These are phyloP conservation scores for Sycophaga agraensis DNA, from an alignment of 1,140 invertebrate species.

Conservation along the genomic window DNA sequence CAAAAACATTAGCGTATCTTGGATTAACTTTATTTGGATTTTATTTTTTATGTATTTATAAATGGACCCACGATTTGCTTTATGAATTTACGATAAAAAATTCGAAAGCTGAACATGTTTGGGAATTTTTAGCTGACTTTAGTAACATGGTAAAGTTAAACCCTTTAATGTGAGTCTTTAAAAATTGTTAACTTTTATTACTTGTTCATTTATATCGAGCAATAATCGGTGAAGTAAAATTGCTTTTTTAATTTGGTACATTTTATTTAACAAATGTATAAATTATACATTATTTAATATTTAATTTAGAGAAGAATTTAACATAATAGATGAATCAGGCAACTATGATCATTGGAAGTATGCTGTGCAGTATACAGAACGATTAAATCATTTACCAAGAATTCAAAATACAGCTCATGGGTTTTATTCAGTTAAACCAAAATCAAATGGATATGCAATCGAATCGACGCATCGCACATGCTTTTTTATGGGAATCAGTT, in stretches of 20 bases:
- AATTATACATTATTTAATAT: neutral
- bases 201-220: too few species aligned
- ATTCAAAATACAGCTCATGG: constrained; percentile 62
- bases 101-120: constrained; percentile 62
- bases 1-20: constrained; percentile 35
- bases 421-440: constrained; percentile 62
- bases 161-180: constrained; percentile 68
- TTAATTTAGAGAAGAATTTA: constrained; percentile 61
- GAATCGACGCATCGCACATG: constrained; percentile 67
- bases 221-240: neutral
- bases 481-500: constrained; percentile 61
- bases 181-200: neutral
- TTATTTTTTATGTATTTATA: constrained; percentile 43
- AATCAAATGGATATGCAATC: constrained; percentile 56
- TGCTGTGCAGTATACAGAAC: constrained; percentile 66
- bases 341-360: constrained; percentile 72
- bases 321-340: constrained; percentile 64
- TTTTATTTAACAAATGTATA: constrained; percentile 4
- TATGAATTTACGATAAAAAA: constrained; percentile 56
- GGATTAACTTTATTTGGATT: constrained; percentile 11
- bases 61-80: constrained; percentile 41
- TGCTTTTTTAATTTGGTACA: constrained; percentile 8
- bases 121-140: constrained; percentile 75
- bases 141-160: constrained; percentile 71
- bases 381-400: constrained; percentile 65